These are phyloP conservation scores for Drosophila parabipectinata DNA, from an alignment of 1,140 invertebrate genomes.

Conservation along the genomic window DNA sequence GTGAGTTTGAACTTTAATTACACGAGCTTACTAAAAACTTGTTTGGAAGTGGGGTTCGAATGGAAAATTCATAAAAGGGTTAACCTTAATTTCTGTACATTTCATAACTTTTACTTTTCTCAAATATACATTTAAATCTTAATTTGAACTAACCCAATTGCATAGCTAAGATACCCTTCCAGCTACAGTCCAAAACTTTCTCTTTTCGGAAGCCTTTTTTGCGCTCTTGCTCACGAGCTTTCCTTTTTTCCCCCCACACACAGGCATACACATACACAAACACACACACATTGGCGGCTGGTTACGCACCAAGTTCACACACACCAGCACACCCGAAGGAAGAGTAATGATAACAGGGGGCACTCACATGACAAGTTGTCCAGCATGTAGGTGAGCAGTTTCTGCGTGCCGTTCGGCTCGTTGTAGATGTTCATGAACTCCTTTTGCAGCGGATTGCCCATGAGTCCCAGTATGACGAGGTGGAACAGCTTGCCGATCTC, in stretches of 20 bases:
- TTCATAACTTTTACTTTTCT: too few relatives aligned
- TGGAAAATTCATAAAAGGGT: slow-evolving; percentile 3
- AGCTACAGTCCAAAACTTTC: slow-evolving; percentile 54
- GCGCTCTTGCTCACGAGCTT: slow-evolving; percentile 41
- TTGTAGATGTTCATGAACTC: slow-evolving; percentile 96
- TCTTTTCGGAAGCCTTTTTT: slow-evolving; percentile 73
- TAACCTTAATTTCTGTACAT: too few relatives aligned
- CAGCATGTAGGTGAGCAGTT: slow-evolving; percentile 96
- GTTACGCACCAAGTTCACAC: slow-evolving; percentile 17
- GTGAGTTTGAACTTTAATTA: slow-evolving; percentile 79
- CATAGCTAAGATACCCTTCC: slow-evolving; percentile 15
- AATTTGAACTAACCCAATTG: background rate
- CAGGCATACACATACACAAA: background rate
- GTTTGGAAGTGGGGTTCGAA: slow-evolving; percentile 37
- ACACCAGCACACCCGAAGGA: slow-evolving; percentile 3
- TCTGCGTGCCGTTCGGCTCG: slow-evolving; percentile 96
- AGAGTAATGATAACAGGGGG: slow-evolving; percentile 17
- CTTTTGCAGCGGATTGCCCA: slow-evolving; percentile 96
- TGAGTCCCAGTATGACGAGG: slow-evolving; percentile 94
- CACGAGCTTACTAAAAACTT: slow-evolving; percentile 35
- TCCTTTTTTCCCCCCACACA: slow-evolving; percentile 59
- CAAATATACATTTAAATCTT: too few relatives aligned
- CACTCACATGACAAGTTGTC: slow-evolving; percentile 96
- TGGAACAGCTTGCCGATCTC: slow-evolving; percentile 99
- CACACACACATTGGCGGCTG: background rate